Percentiles rank a stretch among this genome's conserved stretches.
These are phyloP conservation scores for Cheilosia impressa DNA, from an alignment of 2,888 invertebrate species.

Conservation along the genomic window DNA sequence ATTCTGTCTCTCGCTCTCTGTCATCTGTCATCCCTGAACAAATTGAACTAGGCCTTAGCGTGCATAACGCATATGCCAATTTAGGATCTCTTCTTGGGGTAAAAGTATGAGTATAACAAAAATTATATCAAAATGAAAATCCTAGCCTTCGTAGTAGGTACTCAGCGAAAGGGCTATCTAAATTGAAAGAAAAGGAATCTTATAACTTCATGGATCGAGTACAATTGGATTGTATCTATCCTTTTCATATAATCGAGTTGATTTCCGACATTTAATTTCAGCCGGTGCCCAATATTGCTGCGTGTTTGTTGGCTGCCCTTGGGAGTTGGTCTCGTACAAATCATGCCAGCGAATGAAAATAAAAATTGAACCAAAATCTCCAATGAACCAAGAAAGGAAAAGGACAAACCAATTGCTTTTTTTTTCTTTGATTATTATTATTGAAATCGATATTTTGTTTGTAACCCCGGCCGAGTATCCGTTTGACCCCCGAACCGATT, in stretches of 20 bases:
- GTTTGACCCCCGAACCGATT: not conserved
- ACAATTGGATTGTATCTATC: not conserved
- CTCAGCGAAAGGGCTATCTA: not conserved
- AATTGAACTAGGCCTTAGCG: too few relatives aligned
- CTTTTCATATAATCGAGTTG: constrained; percentile 3
- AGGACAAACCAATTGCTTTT: constrained; percentile 56
- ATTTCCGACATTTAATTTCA: constrained; percentile 17
- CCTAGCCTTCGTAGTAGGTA: too few relatives aligned
- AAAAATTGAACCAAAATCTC: constrained; percentile 11
- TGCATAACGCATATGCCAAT: too few relatives aligned
- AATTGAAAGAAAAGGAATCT: not conserved
- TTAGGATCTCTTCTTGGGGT: too few relatives aligned
- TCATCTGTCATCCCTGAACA: too few relatives aligned
- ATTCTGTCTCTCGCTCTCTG: too few relatives aligned
- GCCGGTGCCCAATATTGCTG: constrained; percentile 23
- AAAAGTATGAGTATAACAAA: too few relatives aligned
- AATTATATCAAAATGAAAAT: too few relatives aligned
- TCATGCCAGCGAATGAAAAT: constrained; percentile 27
- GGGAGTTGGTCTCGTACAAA: constrained; percentile 26
- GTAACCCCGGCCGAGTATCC: constrained; percentile 21
- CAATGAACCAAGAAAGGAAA: constrained; percentile 38
- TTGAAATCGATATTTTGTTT: constrained; percentile 59
- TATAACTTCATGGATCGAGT: not conserved
- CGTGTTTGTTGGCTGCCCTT: not conserved
- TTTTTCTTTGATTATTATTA: constrained; percentile 32